A percentile compares a stretch with the other conserved stretches of the same genome.
phyloP scores from a whole-genome alignment of 2,113 vertebrate genomes.

The Polypterus bichir region DNA sequence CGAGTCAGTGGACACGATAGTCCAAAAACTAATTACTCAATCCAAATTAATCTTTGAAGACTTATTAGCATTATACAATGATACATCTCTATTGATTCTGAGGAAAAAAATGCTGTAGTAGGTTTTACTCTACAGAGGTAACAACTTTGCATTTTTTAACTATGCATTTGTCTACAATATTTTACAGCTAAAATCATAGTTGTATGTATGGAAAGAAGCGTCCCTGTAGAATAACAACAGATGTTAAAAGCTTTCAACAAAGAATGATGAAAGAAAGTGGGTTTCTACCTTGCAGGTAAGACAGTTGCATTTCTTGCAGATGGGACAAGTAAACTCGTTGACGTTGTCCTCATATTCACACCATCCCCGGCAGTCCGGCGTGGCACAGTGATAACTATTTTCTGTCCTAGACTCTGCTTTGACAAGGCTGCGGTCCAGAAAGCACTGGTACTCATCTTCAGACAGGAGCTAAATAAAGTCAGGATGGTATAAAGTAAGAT shows the following conservation, averaged over 20 bases:
- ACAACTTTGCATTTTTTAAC: neutral
- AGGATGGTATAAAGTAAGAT: neutral
- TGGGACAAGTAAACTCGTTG: slow-evolving; percentile 61
- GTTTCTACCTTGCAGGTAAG: slow-evolving; percentile 57
- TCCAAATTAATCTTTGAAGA: too few species aligned
- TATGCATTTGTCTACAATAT: neutral
- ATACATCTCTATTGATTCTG: too few species aligned
- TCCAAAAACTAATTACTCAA: too few species aligned
- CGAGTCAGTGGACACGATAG: too few species aligned
- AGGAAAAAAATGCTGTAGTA: too few species aligned
- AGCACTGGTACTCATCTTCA: slow-evolving; percentile 53
- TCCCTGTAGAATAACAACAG: neutral
- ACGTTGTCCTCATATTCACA: slow-evolving; percentile 64
- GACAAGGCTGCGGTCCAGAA: slow-evolving; percentile 58
- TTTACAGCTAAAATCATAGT: neutral
- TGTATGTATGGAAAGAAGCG: neutral
- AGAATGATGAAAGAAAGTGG: neutral
- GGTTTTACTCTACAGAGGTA: too few species aligned
- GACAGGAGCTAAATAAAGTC: slow-evolving; percentile 36
- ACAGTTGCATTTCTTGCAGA: slow-evolving; percentile 66
- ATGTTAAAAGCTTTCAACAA: neutral
- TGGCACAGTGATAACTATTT: slow-evolving; percentile 70
- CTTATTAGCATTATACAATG: too few species aligned
- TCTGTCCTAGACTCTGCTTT: slow-evolving; percentile 65
- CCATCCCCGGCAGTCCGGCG: slow-evolving; percentile 63